Base-by-base conservation (phyloP, 1,140 invertebrate genomes). In the Drosophila trapezifrons region DNA sequence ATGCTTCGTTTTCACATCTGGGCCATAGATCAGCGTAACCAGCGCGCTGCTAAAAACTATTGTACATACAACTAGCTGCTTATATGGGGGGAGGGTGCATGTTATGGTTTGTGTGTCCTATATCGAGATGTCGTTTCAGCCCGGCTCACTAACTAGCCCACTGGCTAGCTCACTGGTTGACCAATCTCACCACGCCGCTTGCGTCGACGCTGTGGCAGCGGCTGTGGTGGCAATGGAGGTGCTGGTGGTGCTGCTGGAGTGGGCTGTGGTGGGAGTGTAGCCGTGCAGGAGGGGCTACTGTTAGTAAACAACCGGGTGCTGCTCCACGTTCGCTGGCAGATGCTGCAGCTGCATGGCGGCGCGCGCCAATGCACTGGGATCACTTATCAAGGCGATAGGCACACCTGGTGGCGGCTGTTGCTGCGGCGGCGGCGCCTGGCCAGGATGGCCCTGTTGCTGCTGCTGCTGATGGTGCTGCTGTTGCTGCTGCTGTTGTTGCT, bases 271-370 rank as follows among this genome's bases (percentile, higher is more conserved):
- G 54, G 79, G 71, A 38, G 83, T 69, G 59, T 86, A 81, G 71
- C 82, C 80, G 66, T 78, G 84, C 85, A 89, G 66, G 46, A 80
- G 80, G 45, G 82, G 87, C 80, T 91, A 80, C 77, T 91, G 90
- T 91, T 92, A 92, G 87, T 92, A 92, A 89, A 92, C 91, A 63
- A 92, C 91, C 45, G 91, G 91, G 75, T 92, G 91, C 46, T 92
- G 91, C 66, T 92, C 91, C 15, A 92, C 91, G 75, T 92, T 92
- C 60, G 78, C 71, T 18, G 91, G 91, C 71, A 92, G 70, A 78
- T 91, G 91, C 54, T 92, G 91, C 66, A 92, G 59, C 62, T 92
- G 91, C 79, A 92, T 92, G 38, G 91, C 89, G 22, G 91, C 91
- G 18, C 91, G 80, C 32, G 91, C 91, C 64, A 92, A 64, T 29